These are phyloP conservation scores for Agriotes lineatus DNA, from an alignment of 2,888 invertebrate genomes.

Conservation along the genomic window DNA sequence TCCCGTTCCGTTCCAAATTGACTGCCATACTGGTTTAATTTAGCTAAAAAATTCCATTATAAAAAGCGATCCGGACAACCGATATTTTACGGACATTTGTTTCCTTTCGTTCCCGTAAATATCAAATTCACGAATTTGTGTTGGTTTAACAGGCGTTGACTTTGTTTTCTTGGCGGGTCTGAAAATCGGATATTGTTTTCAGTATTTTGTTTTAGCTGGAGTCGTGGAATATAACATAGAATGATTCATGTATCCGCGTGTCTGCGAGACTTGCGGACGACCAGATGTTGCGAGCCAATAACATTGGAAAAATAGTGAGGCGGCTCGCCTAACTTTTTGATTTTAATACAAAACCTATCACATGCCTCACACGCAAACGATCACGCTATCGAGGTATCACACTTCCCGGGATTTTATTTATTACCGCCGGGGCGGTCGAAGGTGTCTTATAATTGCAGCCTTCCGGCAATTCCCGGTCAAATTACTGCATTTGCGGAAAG, in stretches of 20 bases:
- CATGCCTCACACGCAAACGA: constrained; percentile 15
- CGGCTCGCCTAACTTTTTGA: constrained; percentile 27
- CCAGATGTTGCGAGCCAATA: constrained; percentile 42
- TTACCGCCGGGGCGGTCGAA: too few relatives aligned
- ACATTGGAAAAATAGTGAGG: constrained; percentile 33
- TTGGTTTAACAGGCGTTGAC: constrained; percentile 32
- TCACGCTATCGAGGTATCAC: background rate
- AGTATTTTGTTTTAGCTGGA: constrained; percentile 28
- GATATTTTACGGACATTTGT: constrained; percentile 29
- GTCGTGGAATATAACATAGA: constrained; percentile 29
- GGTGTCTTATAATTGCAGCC: constrained; percentile 3
- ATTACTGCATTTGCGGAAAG: constrained; percentile 15
- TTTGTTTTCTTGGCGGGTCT: constrained; percentile 23
- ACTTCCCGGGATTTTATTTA: background rate
- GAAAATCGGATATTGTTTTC: constrained; percentile 27
- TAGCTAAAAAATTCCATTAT: constrained; percentile 33
- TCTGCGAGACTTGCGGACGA: constrained; percentile 27
- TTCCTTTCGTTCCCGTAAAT: constrained; percentile 22
- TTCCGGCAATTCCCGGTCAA: constrained; percentile 10
- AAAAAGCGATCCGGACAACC: constrained; percentile 32
- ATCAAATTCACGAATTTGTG: constrained; percentile 29
- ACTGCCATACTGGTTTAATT: constrained; percentile 31
- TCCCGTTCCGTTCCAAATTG: constrained; percentile 16
- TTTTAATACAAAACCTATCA: constrained; percentile 23
- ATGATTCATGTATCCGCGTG: constrained; percentile 37